Evolutionary conservation across 1,140 invertebrate species (phyloP).

Genomic region (Drosophila ambigua): DNA sequence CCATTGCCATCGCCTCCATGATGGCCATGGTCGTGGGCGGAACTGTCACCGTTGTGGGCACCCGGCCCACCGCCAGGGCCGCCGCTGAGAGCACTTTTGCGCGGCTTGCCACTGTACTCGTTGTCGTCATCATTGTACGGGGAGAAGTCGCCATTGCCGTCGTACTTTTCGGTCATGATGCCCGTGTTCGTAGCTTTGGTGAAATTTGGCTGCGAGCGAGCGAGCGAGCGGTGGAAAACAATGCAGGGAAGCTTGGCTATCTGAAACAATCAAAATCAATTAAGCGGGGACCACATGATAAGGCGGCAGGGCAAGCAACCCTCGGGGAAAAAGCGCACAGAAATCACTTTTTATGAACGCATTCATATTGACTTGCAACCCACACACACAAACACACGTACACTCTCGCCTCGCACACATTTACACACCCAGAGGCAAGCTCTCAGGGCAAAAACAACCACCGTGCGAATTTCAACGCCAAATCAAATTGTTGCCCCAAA

Average conservation of each 20-base stretch:
- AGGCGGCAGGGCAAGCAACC: background rate
- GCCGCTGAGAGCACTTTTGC: constrained; percentile 80
- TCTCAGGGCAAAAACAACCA: constrained; percentile 60
- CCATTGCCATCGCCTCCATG: constrained; percentile 38
- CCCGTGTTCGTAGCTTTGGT: constrained; percentile 29
- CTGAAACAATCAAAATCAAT: constrained; percentile 31
- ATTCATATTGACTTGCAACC: constrained; percentile 17
- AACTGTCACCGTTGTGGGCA: constrained; percentile 74
- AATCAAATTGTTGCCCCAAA: constrained; percentile 52
- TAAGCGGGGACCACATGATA: constrained; percentile 18
- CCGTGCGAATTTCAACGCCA: constrained; percentile 55
- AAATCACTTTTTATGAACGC: no score
- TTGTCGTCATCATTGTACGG: constrained; percentile 85
- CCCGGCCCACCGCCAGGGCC: constrained; percentile 12
- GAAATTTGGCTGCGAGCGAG: constrained; percentile 1
- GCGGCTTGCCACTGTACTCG: constrained; percentile 84
- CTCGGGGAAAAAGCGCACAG: background rate
- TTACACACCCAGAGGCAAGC: no score
- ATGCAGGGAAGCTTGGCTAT: constrained; percentile 3
- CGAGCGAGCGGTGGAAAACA: constrained; percentile 5
- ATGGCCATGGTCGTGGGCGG: constrained; percentile 84
- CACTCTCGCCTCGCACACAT: constrained; percentile 1
- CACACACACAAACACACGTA: constrained; percentile 20
- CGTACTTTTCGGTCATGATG: constrained; percentile 79
- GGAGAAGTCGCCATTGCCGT: constrained; percentile 81